These are phyloP conservation scores for Hippasteria phrygiana DNA, from an alignment of 53 echinoderm and acorn worm genomes.

Conservation along the genomic window DNA sequence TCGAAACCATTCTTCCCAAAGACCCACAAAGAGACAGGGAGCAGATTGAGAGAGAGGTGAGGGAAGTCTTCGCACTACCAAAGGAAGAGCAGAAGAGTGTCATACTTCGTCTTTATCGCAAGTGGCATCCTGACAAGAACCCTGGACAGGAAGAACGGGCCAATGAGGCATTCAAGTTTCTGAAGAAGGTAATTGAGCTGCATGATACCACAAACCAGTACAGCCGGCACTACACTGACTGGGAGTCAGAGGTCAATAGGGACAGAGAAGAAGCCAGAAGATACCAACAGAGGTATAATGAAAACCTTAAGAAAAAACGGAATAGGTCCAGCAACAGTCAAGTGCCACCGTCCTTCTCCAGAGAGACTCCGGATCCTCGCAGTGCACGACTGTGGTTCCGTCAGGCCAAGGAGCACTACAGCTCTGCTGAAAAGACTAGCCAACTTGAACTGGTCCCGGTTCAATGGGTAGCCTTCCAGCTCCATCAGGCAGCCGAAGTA, in stretches of 20 bases:
- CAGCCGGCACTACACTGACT: background rate
- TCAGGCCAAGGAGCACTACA: constrained; percentile 61
- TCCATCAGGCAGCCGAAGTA: constrained; percentile 70
- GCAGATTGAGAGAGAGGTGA: constrained; percentile 31
- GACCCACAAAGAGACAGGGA: constrained; percentile 19
- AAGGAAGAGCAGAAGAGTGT: constrained; percentile 64
- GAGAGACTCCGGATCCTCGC: constrained; percentile 49
- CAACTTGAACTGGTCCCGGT: background rate
- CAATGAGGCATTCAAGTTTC: constrained; percentile 69
- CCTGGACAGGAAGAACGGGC: constrained; percentile 56
- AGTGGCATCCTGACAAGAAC: constrained; percentile 86
- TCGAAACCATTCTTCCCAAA: background rate
- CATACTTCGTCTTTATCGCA: constrained; percentile 61
- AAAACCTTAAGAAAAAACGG: background rate
- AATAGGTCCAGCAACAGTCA: background rate
- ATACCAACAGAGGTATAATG: constrained; percentile 5
- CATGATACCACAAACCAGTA: background rate
- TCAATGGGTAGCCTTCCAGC: constrained; percentile 51
- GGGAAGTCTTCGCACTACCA: constrained; percentile 49
- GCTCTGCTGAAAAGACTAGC: constrained; percentile 31
- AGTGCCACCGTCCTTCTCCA: constrained; percentile 46
- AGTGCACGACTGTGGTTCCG: constrained; percentile 66
- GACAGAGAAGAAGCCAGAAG: constrained; percentile 43
- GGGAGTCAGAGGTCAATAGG: constrained; percentile 32
- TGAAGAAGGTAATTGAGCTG: constrained; percentile 58